A percentile compares a stretch with the other conserved stretches of the same genome.
Conservation (phyloP, 2,888 invertebrate species). For the Chirona hameri region DNA sequence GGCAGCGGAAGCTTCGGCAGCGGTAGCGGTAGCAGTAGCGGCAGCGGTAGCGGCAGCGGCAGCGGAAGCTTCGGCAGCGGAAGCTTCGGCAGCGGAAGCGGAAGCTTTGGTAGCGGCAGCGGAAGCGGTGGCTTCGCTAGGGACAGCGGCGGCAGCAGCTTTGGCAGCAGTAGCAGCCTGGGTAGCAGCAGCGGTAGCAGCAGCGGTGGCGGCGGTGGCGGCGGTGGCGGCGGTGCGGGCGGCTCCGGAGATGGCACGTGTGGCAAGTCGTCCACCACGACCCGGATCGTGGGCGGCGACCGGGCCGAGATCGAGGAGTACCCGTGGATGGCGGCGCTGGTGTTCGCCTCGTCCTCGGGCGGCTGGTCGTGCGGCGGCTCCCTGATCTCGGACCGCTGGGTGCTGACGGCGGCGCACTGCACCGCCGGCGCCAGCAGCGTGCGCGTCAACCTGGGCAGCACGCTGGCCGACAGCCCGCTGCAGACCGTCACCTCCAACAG, state of each 20-base stretch:
- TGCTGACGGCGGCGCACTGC: background rate
- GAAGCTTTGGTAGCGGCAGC: too few relatives aligned
- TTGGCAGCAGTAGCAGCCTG: background rate
- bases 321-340: slow-evolving; percentile 12
- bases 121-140: too few relatives aligned
- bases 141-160: background rate
- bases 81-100: too few relatives aligned
- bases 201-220: background rate
- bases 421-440: background rate
- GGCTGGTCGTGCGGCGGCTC: slow-evolving; percentile 13
- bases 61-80: too few relatives aligned
- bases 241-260: background rate
- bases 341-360: background rate
- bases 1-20: too few relatives aligned
- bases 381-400: background rate
- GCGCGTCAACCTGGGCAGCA: background rate
- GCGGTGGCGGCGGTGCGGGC: background rate
- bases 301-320: slow-evolving; percentile 10
- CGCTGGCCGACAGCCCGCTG: background rate
- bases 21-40: too few relatives aligned
- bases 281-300: background rate
- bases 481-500: background rate
- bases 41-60: too few relatives aligned
- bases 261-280: background rate
- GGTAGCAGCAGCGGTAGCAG: background rate